Evolutionary conservation across 2,113 vertebrate species (phyloP).

Genomic region (Corydoras sp.): DNA sequence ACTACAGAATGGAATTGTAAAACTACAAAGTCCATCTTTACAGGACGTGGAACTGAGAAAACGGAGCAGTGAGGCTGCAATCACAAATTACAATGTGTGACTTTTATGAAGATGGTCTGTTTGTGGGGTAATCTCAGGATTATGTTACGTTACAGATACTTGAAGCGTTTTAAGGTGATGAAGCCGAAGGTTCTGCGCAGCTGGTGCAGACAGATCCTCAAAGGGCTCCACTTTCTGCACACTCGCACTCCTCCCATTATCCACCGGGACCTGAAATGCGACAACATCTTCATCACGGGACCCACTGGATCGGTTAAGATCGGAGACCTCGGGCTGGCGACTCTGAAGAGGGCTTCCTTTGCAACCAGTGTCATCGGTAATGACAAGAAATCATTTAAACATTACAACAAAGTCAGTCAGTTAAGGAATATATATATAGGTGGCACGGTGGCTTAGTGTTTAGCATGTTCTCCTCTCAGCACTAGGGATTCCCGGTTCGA

Average conservation of each 20-base stretch:
- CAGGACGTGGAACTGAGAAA: no score
- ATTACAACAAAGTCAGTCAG: no score
- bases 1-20: no score
- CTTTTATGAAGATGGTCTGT: no score
- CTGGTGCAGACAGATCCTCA: slow-evolving; percentile 97
- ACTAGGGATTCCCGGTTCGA: no score
- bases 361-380: slow-evolving; percentile 97
- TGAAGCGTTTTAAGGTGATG: slow-evolving; percentile 98
- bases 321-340: slow-evolving; percentile 91
- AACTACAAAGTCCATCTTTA: no score
- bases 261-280: slow-evolving; percentile 96
- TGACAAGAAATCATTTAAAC: not conserved
- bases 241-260: slow-evolving; percentile 95
- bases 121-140: no score
- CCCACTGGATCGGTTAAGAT: slow-evolving; percentile 98
- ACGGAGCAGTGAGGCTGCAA: no score
- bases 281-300: slow-evolving; percentile 99
- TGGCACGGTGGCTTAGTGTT: no score
- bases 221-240: slow-evolving; percentile 93
- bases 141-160: slow-evolving; percentile 69
- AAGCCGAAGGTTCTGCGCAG: slow-evolving; percentile 94
- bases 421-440: no score
- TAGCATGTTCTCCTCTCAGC: no score
- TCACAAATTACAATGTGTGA: no score
- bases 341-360: slow-evolving; percentile 92